Conservation (phyloP, 2,797 vertebrate species). For the Hydrocynus forskahlii region DNA sequence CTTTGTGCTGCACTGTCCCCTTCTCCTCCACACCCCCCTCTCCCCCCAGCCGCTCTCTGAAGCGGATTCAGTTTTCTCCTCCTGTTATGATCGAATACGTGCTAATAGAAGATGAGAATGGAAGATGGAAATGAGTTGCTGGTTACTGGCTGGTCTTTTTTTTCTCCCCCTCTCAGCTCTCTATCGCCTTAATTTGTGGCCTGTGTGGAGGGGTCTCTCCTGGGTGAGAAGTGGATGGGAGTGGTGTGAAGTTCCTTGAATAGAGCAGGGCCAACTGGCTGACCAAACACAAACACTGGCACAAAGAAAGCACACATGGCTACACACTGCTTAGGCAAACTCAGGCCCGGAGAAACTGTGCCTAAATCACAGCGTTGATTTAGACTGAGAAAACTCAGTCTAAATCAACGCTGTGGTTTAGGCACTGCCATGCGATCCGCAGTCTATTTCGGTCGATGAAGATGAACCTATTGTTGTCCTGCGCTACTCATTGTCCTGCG, state of each 20-base stretch:
- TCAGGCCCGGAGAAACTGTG: not conserved
- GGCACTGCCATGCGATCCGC: not conserved
- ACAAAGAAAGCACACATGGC: constrained; percentile 38
- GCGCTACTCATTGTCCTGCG: not conserved
- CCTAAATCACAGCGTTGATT: too few species aligned
- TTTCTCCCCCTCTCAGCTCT: constrained; percentile 1
- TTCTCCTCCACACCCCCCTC: constrained; percentile 49
- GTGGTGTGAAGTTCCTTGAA: constrained; percentile 81
- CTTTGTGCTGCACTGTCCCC: constrained; percentile 60
- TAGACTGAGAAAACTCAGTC: too few species aligned
- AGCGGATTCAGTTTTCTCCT: constrained; percentile 40
- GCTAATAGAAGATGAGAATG: constrained; percentile 68
- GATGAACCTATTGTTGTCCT: not conserved
- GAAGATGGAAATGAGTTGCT: constrained; percentile 49
- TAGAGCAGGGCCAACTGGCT: constrained; percentile 77
- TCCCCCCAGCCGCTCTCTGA: constrained; percentile 60
- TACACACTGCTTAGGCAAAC: not conserved
- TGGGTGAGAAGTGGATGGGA: constrained; percentile 81
- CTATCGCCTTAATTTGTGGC: constrained; percentile 74
- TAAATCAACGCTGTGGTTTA: not conserved
- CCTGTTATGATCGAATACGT: constrained; percentile 52
- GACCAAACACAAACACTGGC: constrained; percentile 67
- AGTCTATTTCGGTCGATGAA: not conserved
- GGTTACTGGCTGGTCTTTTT: constrained; percentile 67
- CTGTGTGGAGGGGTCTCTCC: constrained; percentile 73